Conservation (phyloP, 1,140 invertebrate species). For the Saccostrea glomerata region DNA sequence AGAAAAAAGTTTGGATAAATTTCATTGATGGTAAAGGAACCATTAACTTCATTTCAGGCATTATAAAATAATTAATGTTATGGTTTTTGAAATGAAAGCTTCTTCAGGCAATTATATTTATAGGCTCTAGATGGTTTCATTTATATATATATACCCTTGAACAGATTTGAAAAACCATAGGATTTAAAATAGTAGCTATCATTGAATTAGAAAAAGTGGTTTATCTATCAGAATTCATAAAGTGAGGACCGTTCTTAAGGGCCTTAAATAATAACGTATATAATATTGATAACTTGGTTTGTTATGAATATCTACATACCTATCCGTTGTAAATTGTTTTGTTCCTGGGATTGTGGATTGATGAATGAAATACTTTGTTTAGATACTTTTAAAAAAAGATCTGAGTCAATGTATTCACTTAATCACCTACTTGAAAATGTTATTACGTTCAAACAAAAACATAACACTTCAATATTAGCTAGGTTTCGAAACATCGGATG, state of each 20-base stretch:
- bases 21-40: background rate
- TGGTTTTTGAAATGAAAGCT: background rate
- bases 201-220: too few species aligned
- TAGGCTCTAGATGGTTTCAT: background rate
- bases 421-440: background rate
- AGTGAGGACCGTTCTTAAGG: too few species aligned
- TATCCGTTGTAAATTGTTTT: background rate
- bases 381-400: background rate
- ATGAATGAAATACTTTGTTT: background rate
- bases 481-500: too few species aligned
- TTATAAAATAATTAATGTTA: background rate
- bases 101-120: background rate
- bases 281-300: too few species aligned
- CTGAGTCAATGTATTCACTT: background rate
- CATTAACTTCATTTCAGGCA: background rate
- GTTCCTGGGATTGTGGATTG: background rate
- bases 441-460: background rate
- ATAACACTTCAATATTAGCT: too few species aligned
- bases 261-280: too few species aligned
- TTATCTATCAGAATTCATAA: too few species aligned
- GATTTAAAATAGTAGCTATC: too few species aligned
- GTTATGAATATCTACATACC: too few species aligned
- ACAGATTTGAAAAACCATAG: too few species aligned
- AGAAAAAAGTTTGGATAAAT: background rate
- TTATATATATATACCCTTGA: background rate